phyloP scores from a whole-genome alignment of 2,888 invertebrate species.

The Liposcelis brunnea region DNA sequence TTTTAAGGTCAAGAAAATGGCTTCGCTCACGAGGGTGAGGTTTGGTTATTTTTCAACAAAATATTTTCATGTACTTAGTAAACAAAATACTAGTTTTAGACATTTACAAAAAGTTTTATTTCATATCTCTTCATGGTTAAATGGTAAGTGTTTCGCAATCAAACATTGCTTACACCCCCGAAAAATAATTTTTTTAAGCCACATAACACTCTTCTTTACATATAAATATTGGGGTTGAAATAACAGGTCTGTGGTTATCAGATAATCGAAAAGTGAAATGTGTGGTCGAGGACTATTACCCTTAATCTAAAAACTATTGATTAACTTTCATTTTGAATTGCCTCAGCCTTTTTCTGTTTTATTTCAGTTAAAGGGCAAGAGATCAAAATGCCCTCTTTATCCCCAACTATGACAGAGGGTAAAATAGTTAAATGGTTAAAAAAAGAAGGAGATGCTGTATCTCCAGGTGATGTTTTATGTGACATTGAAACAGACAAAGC shows the following conservation, averaged over 20 bases:
- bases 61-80: slow-evolving; percentile 6
- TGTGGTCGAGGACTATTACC: too few relatives aligned
- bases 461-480: slow-evolving; percentile 41
- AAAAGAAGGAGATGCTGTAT: slow-evolving; percentile 34
- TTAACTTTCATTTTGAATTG: too few relatives aligned
- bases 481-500: slow-evolving; percentile 51
- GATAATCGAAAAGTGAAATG: too few relatives aligned
- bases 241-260: too few relatives aligned
- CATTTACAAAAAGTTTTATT: slow-evolving; percentile 12
- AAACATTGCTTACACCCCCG: too few relatives aligned
- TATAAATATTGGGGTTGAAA: not conserved
- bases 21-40: too few relatives aligned
- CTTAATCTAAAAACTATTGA: too few relatives aligned
- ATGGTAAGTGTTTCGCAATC: slow-evolving; percentile 14
- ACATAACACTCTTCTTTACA: not conserved
- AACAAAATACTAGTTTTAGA: slow-evolving; percentile 4
- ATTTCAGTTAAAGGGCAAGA: slow-evolving; percentile 26
- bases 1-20: too few relatives aligned
- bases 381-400: slow-evolving; percentile 38
- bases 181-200: not conserved
- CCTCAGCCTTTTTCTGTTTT: not conserved
- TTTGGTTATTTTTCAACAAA: slow-evolving; percentile 1
- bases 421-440: slow-evolving; percentile 39
- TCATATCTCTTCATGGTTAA: slow-evolving; percentile 15
- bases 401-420: slow-evolving; percentile 44